Percentiles rank a stretch among this genome's conserved stretches.
Evolutionary conservation across 1,140 invertebrate genomes (phyloP).

Genomic region (Platyscapa corneri): DNA sequence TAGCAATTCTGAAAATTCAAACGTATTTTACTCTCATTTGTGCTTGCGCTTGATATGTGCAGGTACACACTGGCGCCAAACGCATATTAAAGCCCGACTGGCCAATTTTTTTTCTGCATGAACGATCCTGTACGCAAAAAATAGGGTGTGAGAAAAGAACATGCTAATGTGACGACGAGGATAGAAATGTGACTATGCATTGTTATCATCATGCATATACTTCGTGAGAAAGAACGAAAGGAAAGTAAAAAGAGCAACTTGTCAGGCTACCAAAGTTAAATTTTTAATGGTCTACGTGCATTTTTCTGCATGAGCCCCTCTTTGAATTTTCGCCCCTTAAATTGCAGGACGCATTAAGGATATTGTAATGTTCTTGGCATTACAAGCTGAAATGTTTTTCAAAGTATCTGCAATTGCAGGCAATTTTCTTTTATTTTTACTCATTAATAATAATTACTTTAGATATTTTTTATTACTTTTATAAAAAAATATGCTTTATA

Average conservation of each 20-base stretch:
- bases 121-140: background rate
- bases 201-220: background rate
- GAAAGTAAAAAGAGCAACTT: background rate
- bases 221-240: background rate
- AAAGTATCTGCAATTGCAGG: background rate
- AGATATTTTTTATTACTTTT: background rate
- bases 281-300: conserved; percentile 41
- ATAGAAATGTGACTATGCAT: background rate
- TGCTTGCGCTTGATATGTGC: background rate
- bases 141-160: background rate
- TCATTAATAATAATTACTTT: background rate
- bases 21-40: conserved; percentile 45
- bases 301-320: conserved; percentile 25
- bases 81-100: conserved; percentile 10
- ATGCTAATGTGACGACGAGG: conserved; percentile 14
- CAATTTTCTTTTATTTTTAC: background rate
- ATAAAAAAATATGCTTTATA: background rate
- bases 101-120: conserved; percentile 10
- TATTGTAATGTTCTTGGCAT: conserved; percentile 16
- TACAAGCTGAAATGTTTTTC: conserved; percentile 29
- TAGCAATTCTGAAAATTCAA: conserved; percentile 27
- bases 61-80: background rate
- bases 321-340: conserved; percentile 48
- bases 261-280: conserved; percentile 12
- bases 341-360: conserved; percentile 40